Evolutionary conservation across 2,797 vertebrate species (phyloP), one percentile per base, ranked within the genome.

Genomic region (Loris lydekkerianus): DNA sequence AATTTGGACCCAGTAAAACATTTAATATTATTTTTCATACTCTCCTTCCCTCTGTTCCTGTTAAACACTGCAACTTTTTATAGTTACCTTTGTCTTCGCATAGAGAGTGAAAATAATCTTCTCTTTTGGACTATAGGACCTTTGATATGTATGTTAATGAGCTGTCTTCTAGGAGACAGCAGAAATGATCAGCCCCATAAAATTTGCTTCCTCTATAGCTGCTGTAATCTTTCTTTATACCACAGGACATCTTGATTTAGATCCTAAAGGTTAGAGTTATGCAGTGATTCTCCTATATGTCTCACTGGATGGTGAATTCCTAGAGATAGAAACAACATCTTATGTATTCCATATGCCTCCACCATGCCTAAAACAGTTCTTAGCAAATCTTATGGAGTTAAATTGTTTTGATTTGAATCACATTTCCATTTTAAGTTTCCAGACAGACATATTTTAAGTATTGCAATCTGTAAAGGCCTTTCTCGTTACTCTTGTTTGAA

Each of bases 381-480:
- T 43, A 27, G 31, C 61, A 94, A 93, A 80, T 90, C 31, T 89
- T 94, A 49, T 13, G 63, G 25, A 37, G n/a, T 73, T 72, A 94
- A 82, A 75, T 43, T 92, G 56, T 82, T 7, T 89, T 58, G 56
- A 72, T 89, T 77, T 78, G n/a, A 49, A 58, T n/a, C n/a, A 73
- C 0, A 7, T 86, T 89, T 67, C 18, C n/a, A 76, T 75, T 65
- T 85, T 89, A 85, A 46, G 2, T 31, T 89, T 95, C 67, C 43
- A 13, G 29, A 86, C 93, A 93, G n/a, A 31, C 61, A 70, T 60
- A 67, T 56, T 65, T 90, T n/a, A 60, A 53, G 17, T 37, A 75
- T 46, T 60, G 15, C 4, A 46, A n/a, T 31, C 15, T 75, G 29
- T 60, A 60, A 95, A 75, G 18, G 0, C 18, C 80, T 80, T 83